These are phyloP conservation scores for Tortrix viridana DNA, from an alignment of 2,888 invertebrate genomes.

Conservation along the genomic window DNA sequence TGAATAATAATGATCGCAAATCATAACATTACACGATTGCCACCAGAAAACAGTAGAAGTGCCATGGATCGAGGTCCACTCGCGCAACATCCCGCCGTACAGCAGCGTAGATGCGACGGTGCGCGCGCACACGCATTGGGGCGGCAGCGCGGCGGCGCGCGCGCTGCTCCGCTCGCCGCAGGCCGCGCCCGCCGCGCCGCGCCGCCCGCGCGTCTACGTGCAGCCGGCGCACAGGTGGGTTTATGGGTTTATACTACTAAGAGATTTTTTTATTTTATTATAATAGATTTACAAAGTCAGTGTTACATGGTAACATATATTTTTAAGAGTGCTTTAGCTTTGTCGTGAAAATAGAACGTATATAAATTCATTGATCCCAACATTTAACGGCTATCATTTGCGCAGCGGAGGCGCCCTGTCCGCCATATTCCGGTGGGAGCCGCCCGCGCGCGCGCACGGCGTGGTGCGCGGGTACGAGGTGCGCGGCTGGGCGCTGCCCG, in stretches of 20 bases:
- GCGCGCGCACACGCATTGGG: slow-evolving; percentile 94
- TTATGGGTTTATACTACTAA: no score
- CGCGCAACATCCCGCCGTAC: slow-evolving; percentile 85
- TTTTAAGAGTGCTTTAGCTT: no score
- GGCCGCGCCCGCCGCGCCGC: slow-evolving; percentile 91
- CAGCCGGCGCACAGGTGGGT: slow-evolving; percentile 52
- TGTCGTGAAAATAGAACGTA: no score
- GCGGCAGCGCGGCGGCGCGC: slow-evolving; percentile 86
- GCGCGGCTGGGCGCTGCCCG: slow-evolving; percentile 85
- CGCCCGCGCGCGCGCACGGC: slow-evolving; percentile 90
- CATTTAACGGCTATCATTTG: no score
- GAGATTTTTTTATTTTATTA: no score
- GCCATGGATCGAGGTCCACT: slow-evolving; percentile 78
- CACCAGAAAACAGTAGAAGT: slow-evolving; percentile 79
- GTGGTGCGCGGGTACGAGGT: slow-evolving; percentile 89
- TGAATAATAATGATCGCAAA: no score
- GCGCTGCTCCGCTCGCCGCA: slow-evolving; percentile 90
- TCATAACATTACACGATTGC: background rate
- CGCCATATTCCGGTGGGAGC: slow-evolving; percentile 92
- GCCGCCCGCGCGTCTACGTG: slow-evolving; percentile 89
- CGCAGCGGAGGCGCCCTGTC: slow-evolving; percentile 71
- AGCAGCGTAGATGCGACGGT: slow-evolving; percentile 89
- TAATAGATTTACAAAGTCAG: no score
- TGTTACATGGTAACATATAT: no score
- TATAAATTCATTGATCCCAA: no score